Conservation (phyloP, 1,140 invertebrate genomes). For the Tetramorium simillimum region DNA sequence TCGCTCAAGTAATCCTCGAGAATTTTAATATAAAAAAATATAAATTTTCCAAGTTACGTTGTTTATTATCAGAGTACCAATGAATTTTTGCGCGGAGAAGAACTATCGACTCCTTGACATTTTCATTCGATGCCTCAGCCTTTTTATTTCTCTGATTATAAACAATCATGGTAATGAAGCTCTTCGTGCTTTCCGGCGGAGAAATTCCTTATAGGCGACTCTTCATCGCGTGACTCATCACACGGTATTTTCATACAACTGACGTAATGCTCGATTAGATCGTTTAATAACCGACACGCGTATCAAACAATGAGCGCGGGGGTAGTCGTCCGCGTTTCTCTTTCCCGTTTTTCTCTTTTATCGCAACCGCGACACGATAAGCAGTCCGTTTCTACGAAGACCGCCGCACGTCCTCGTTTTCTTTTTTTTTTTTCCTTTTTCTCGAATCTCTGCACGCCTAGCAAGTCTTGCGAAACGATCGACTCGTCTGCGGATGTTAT, state of each 20-base stretch:
- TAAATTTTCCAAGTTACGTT: background rate
- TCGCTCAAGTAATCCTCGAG: background rate
- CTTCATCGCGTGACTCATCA: conserved; percentile 65
- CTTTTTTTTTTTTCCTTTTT: background rate
- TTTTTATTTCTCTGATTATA: background rate
- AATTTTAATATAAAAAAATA: background rate
- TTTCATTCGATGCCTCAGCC: background rate
- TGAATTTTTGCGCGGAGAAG: background rate
- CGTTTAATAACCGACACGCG: conserved; percentile 60
- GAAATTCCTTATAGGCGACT: conserved; percentile 52
- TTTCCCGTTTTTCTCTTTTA: conserved; percentile 52
- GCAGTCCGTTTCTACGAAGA: background rate
- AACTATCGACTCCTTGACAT: background rate
- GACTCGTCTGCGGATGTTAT: conserved; percentile 8
- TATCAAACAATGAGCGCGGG: conserved; percentile 38
- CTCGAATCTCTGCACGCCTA: background rate
- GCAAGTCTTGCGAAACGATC: background rate
- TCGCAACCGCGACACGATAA: conserved; percentile 55
- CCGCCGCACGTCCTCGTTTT: background rate
- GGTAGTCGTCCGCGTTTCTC: background rate
- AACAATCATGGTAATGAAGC: background rate
- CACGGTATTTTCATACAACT: conserved; percentile 69
- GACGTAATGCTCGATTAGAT: conserved; percentile 60
- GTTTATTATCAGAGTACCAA: background rate
- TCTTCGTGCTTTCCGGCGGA: conserved; percentile 33